Evolutionary conservation across 2,888 invertebrate genomes (phyloP), one percentile per base, ranked within the genome.

Genomic region (Mythimna loreyi): DNA sequence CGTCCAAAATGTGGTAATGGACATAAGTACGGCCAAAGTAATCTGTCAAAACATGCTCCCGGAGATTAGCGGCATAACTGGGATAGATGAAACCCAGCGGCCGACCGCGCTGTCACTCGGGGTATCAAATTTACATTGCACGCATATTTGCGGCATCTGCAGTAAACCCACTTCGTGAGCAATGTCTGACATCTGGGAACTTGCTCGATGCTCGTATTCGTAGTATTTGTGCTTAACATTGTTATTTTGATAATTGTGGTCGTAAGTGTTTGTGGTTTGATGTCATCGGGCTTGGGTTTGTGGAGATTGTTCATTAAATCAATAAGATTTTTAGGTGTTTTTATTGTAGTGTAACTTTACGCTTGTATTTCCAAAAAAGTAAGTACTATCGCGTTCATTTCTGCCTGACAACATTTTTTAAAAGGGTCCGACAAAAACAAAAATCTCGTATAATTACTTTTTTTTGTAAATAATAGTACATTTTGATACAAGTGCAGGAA

Each of bases 81-180:
- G 84, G 85, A 89, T 90, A 88, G 90, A 88, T 85, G 87, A 86
- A 87, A 86, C 87, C 84, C 86, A 82, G 84, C 69, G 86, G 85
- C 86, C 82, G 86, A 90, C 92, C 91, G 88, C 92, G 87, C 86
- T 87, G 87, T 92, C 91, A 88, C 90, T 91, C 86, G 77, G 84
- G 91, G 92, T 89, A 93, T 93, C 93, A 94, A 93, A 92, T 93
- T 92, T 90, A 92, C 93, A 92, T 94, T 88, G 92, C 89, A 77
- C 87, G 89, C 93, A 94, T 94, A 91, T 89, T 93, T 95, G 94
- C 81, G 94, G 94, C 80, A 74, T 85, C 85, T 84, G 82, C 80
- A 86, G 85, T 82, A 80, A 85, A 86, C 89, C 89, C 86, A 89
- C 88, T 89, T 85, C 86, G 82, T 33, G 55, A 75, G 83, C 82